Evolutionary conservation across 2,797 vertebrate genomes (phyloP).

Genomic region (Microhierax caerulescens): DNA sequence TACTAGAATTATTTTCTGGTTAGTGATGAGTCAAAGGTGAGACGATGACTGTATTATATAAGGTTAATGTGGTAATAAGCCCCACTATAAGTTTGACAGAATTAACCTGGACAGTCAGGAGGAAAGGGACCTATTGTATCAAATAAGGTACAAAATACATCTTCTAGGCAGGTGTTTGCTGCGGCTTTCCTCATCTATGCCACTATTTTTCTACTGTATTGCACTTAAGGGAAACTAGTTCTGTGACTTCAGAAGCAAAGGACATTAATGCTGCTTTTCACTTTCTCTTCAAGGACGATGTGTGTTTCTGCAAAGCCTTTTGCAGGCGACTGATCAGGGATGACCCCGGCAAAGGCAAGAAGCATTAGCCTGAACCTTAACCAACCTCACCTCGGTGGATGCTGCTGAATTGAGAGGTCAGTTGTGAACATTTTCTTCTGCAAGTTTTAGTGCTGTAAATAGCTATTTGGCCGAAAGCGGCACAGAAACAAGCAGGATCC

Average conservation of each 20-base stretch:
- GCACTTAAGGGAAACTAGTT: background rate
- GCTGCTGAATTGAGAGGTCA: background rate
- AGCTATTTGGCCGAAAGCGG: background rate
- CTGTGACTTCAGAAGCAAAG: slow-evolving; percentile 1
- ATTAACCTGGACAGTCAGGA: background rate
- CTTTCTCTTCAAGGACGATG: background rate
- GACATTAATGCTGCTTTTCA: background rate
- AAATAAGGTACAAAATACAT: background rate
- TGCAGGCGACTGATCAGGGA: background rate
- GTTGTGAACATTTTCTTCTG: background rate
- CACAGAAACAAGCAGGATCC: background rate
- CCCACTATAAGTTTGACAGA: background rate
- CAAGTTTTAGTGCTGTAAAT: background rate
- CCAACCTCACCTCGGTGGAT: background rate
- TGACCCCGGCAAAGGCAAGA: background rate
- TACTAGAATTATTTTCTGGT: background rate
- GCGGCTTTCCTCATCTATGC: background rate
- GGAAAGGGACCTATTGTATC: background rate
- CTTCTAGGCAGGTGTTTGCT: background rate
- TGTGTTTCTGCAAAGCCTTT: background rate
- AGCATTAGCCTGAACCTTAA: background rate
- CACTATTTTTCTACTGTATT: background rate
- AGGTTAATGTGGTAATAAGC: background rate
- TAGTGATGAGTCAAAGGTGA: background rate
- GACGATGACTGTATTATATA: background rate